These are phyloP conservation scores for Acrocephalus arundinaceus DNA, from an alignment of 2,113 vertebrate species.

Conservation along the genomic window DNA sequence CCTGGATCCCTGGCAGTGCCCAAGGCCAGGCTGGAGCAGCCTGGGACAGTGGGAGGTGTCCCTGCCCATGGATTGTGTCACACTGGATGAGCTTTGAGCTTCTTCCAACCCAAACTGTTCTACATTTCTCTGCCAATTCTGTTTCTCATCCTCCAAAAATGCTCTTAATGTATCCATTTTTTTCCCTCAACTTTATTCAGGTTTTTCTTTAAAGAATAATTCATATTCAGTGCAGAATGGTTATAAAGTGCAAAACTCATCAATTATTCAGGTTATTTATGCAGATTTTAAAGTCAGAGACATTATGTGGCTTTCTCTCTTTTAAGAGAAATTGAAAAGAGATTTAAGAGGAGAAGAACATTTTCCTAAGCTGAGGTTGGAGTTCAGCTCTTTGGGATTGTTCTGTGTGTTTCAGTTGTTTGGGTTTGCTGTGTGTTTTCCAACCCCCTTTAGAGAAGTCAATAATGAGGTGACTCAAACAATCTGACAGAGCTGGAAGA, in stretches of 20 bases:
- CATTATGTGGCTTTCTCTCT: background rate
- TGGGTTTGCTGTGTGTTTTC: background rate
- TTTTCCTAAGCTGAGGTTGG: background rate
- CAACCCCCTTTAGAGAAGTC: background rate
- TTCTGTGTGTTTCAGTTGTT: background rate
- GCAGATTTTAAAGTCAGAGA: background rate
- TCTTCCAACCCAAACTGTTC: background rate
- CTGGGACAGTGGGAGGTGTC: background rate
- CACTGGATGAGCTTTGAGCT: fast-evolving
- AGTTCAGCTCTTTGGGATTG: background rate
- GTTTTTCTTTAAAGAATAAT: background rate
- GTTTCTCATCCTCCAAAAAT: background rate
- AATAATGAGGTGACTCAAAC: background rate
- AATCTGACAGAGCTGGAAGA: background rate
- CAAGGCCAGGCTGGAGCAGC: fast-evolving
- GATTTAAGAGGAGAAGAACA: background rate
- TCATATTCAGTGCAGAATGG: background rate
- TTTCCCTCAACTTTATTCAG: background rate
- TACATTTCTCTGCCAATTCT: background rate
- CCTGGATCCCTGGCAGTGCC: background rate
- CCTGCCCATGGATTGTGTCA: background rate
- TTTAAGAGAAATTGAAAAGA: background rate
- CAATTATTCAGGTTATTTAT: background rate
- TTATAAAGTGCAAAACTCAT: background rate
- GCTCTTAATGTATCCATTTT: background rate